Evolutionary conservation across 2,797 vertebrate species (phyloP), one percentile per base, ranked within the genome.

Genomic region (Varecia variegata): DNA sequence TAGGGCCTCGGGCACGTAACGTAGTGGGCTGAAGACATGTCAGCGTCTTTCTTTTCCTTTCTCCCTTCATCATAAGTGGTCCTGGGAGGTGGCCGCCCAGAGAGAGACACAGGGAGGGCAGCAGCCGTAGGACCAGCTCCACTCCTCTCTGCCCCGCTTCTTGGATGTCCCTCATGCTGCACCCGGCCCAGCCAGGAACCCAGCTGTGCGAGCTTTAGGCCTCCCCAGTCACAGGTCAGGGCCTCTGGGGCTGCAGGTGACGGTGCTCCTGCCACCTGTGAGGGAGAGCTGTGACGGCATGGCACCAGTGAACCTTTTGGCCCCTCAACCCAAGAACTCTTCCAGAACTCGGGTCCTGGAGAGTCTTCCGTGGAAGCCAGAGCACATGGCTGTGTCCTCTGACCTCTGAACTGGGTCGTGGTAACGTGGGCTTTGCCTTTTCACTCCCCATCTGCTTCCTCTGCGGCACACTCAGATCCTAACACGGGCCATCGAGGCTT

Each of bases 81-180:
- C 40, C 50, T 80, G 38, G 60, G 74, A 62, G 54, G 58, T 2
- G 43, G 20, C 15, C 14, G 4, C 9, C 35, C 7, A 0, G 5
- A 32, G 9, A 14, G 67, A 35, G 20, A 38, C 50, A 3, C 3
- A 18, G 23, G 43, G 50, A 50, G 12, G 52, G 54, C 62, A 23
- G 60, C 13, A 0, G 58, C 10, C 3, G 1, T 10, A 43, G 30
- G 2, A 17, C 11, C 0, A 6, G 1, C 2, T 6, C 8, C 11
- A 0, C 10, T 18, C 4, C 35, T 11, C 35, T 5, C 27, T 38
- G 30, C 8, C 17, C 40, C 21, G 11, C 67, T 20, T 60, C 56
- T 7, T 20, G 1, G 9, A 12, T 1, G 0, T 15, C 3, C 35
- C 12, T n/a, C 47, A 1, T 4, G 60, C 56, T 38, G 35, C 68